phyloP scores from a whole-genome alignment of 2,888 invertebrate species.

The Phragmatobia fuliginosa region DNA sequence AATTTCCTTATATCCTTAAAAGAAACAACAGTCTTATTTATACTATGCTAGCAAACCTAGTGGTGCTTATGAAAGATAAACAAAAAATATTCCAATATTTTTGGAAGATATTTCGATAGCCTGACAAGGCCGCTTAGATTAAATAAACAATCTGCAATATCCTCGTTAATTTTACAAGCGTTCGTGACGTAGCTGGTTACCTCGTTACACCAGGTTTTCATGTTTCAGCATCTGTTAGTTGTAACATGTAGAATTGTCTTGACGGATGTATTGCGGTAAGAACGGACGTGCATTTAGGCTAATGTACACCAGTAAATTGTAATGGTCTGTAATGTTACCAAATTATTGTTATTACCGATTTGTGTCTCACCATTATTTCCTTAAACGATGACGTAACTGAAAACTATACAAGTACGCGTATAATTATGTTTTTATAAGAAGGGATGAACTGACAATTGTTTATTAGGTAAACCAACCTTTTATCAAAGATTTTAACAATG shows the following conservation, averaged over 20 bases:
- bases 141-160: neutral
- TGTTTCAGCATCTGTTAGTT: constrained; percentile 17
- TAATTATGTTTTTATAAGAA: neutral
- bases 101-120: neutral
- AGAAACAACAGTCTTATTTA: neutral
- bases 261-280: constrained; percentile 39
- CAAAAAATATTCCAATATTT: neutral
- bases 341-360: constrained; percentile 37
- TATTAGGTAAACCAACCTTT: neutral
- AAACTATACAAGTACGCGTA: neutral
- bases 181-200: constrained; percentile 17
- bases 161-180: neutral
- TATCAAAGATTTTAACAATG: neutral
- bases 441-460: neutral
- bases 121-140: neutral
- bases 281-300: constrained; percentile 61
- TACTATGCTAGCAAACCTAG: neutral
- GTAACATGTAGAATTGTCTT: constrained; percentile 24
- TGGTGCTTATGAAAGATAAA: neutral
- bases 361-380: constrained; percentile 27
- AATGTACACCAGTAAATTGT: constrained; percentile 52
- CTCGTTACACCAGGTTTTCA: constrained; percentile 22
- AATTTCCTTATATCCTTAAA: too few species aligned
- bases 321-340: constrained; percentile 52
- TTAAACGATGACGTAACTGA: constrained; percentile 25